Evolutionary conservation across 2,113 vertebrate species (phyloP), one percentile per base, ranked within the genome.

Genomic region (Hypanus sabinus): DNA sequence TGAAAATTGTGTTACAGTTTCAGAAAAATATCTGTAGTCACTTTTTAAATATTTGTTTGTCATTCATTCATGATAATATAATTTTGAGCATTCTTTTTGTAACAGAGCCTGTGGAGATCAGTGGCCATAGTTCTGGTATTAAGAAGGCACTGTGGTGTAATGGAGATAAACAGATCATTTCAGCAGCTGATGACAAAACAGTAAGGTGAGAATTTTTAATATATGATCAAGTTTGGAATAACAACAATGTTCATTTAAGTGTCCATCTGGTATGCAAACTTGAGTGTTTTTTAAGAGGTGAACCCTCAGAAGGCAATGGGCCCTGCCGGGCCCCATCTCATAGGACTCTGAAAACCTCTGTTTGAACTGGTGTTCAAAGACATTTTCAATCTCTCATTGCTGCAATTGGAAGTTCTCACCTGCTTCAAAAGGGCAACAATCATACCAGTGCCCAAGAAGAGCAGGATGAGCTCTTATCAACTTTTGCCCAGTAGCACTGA

Each of bases 141-240:
- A 99, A 98, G 95, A 99, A 99, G 95, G 98, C 98, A 93, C 95
- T 99, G 0, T 99, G 99, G 99, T 99, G 98, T 95, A 99, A 98
- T 94, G 96, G 97, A 3, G 98, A 99, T 95, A 97, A 97, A 94
- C 99, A 99, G 95, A 99, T 99, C 95, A 97, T 99, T 94, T 99
- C 99, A 77, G 97, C 97, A 38, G 97, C 98, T 5, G 99, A 99
- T 0, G 99, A 99, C 95, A 99, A 99, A 97, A 99, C 98, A 94
- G 97, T 99, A 80, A 97, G 98, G 99, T 99, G 95, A 96, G 98
- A 94, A 36, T 20, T 38, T 57, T 30, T 92, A 12, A n/a, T 2
- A 33, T 24, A 7, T 60, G 30, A 2, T 60, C 83, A 87, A 85
- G 81, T 60, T 87, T 18, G 3, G 27, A 30, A 60, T 87, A 24